These are phyloP conservation scores for Atethmia centrago DNA, from an alignment of 2,888 invertebrate genomes.

Conservation along the genomic window DNA sequence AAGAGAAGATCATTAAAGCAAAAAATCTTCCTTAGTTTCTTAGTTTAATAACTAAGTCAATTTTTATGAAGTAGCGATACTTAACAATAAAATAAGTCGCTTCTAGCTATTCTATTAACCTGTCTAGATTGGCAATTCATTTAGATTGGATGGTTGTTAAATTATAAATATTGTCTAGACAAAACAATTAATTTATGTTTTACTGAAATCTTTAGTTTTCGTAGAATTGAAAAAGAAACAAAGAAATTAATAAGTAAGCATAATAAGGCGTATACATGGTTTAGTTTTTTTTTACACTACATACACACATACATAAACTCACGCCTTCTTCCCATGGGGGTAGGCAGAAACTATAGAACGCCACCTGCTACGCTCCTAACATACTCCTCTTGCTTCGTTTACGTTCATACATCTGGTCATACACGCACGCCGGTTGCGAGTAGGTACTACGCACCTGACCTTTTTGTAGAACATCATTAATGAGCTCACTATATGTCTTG, in stretches of 20 bases:
- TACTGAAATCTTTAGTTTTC: neutral
- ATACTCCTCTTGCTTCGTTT: no score
- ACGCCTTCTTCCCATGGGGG: no score
- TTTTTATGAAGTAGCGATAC: conserved; percentile 3
- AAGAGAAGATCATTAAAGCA: neutral
- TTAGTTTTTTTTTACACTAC: no score
- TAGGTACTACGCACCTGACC: no score
- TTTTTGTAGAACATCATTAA: no score
- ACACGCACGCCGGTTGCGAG: no score
- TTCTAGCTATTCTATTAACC: conserved; percentile 22
- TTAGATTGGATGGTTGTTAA: conserved; percentile 30
- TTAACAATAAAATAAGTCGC: conserved; percentile 22
- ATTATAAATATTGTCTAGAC: conserved; percentile 10
- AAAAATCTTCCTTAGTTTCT: neutral
- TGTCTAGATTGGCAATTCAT: conserved; percentile 17
- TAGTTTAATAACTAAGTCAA: neutral
- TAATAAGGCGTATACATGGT: neutral
- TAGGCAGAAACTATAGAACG: no score
- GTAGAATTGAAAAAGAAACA: neutral
- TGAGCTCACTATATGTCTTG: no score
- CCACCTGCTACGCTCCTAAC: no score
- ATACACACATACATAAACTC: no score
- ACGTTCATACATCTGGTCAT: no score
- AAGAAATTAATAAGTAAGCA: neutral
- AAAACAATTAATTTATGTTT: conserved; percentile 14